Base-by-base conservation (phyloP, 1,140 invertebrate genomes). In the Bombyx mandarina region DNA sequence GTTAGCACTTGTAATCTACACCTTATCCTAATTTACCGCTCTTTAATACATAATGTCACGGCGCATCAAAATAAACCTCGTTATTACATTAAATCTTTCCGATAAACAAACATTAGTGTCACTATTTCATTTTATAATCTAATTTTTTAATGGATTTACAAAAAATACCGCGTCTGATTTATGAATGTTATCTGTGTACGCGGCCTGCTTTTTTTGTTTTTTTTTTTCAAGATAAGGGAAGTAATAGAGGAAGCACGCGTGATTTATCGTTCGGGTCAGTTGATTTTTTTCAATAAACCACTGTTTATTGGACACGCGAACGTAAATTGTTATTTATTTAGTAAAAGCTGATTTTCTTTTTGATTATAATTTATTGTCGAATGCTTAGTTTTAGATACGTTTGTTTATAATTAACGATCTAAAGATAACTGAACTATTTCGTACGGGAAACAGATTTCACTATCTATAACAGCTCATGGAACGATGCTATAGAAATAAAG, bases 241-340 rank as follows among this genome's bases (percentile, higher is more conserved):
- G 53, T 54, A 54, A 54, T 54, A 54, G 53, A 54, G 53, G 53
- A 54, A 54, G 44, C 53, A 54, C n/a, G 45, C 18, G 53, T 54
- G 53, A 54, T 54, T 54, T 54, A 54, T 54, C 45, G 53, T 54
- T 54, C 44, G 26, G 53, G 53, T 54, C 53, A 54, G 53, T 54
- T 54, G 22, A 54, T 54, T 54, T 54, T 49, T 54, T 54, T 45
- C n/a, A 53, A 54, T 54, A 45, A 44, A 45, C 44, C 53, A 54
- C 44, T 22, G 43, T 22, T 54, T 54, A 54, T 54, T 54, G 43
- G 53, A 46, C 53, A 45, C 42, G 52, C 12, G 43, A 8, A 10
- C 42, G 42, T 51, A 51, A 51, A 51, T 51, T 35, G 26, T 35
- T 35, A 35, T 35, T 35, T 35, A 35, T 35, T 35, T 35, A 35